Evolutionary conservation across 2,888 invertebrate genomes (phyloP), one percentile per base, ranked within the genome.

Genomic region (Euzophera pinguis): DNA sequence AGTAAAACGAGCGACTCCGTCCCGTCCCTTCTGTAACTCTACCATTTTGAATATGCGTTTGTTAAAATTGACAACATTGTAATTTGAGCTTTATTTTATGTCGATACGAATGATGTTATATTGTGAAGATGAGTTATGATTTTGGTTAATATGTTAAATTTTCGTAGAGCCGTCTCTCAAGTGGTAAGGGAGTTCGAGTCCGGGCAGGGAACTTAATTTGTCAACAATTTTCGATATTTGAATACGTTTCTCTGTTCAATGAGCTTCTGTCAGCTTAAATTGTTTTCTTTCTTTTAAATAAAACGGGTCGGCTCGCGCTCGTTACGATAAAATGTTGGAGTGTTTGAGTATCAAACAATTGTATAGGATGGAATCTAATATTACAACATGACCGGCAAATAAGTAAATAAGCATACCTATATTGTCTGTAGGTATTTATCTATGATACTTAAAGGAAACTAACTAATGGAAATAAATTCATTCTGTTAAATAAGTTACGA

Each of bases 161-260:
- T 58, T 85, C 76, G 78, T 77, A 78, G 75, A 79, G 80, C 78
- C 76, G 71, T 78, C 78, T 81, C 81, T 87, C 84, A 84, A 88
- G 89, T 88, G 87, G 86, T 84, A 83, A 85, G 85, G 87, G 89
- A 82, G 85, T 84, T 78, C 79, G 72, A 76, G 71, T 72, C 75
- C 71, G 74, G 75, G 71, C 73, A 80, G 88, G 89, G 89, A 86
- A 86, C 84, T 89, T 90, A 88, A 89, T 90, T 89, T 89, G 90
- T 89, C 89, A 89, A 90, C 89, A 90, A 89, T 90, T 89, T 89
- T 84, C 86, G 84, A 89, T 89, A 90, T 90, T 88, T 89, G 89
- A 89, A 89, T 90, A 88, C 83, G 85, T 87, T 87, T 83, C 81
- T 78, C 80, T 83, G 86, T 77, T 86, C 87, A 84, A 80, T 86